Evolutionary conservation across 2,888 invertebrate species (phyloP).

Genomic region (Caenorhabditis imperialis): DNA sequence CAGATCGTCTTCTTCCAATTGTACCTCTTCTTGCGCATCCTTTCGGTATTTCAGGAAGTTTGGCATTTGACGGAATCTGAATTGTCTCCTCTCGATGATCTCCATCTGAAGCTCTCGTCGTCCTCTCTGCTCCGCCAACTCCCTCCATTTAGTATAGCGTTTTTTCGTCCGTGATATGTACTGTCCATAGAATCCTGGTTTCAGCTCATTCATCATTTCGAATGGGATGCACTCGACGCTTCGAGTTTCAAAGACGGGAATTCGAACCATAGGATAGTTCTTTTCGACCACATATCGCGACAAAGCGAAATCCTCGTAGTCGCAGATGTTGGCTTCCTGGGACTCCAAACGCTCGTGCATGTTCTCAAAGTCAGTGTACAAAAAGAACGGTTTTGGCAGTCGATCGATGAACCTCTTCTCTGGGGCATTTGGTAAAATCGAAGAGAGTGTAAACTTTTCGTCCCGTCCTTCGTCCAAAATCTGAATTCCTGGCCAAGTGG

Average conservation of each 20-base stretch:
- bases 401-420: too few species aligned
- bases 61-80: slow-evolving; percentile 25
- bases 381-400: too few species aligned
- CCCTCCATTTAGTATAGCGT: too few species aligned
- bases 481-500: slow-evolving; percentile 22
- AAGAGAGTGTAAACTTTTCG: neutral
- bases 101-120: slow-evolving; percentile 26
- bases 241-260: too few species aligned
- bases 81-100: slow-evolving; percentile 12
- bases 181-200: neutral
- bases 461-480: slow-evolving; percentile 4
- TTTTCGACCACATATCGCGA: too few species aligned
- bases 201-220: neutral
- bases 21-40: neutral
- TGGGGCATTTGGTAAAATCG: neutral
- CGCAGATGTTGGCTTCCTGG: too few species aligned
- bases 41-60: slow-evolving; percentile 22
- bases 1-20: slow-evolving; percentile 29
- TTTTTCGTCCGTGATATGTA: too few species aligned
- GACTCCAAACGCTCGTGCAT: too few species aligned
- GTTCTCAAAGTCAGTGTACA: too few species aligned
- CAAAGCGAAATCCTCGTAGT: too few species aligned
- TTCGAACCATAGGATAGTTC: too few species aligned
- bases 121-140: slow-evolving; percentile 7
- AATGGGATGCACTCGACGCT: too few species aligned